These are phyloP conservation scores for Dryobotodes eremita DNA, from an alignment of 2,888 invertebrate species.

Conservation along the genomic window DNA sequence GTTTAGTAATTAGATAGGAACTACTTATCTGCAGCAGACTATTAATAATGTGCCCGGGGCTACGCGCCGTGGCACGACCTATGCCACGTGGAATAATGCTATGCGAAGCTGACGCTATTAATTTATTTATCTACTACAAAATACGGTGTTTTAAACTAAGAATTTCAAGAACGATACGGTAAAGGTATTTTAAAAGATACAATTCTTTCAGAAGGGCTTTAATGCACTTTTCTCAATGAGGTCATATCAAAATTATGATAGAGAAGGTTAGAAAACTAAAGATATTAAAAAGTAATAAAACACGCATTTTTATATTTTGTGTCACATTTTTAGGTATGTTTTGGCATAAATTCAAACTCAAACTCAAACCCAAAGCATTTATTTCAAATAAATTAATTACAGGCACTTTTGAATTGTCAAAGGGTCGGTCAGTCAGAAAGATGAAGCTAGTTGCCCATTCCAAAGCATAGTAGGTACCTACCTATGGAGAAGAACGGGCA, in stretches of 20 bases:
- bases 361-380: too few relatives aligned
- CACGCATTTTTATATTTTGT: too few relatives aligned
- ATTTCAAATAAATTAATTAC: too few relatives aligned
- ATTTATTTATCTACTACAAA: slow-evolving; percentile 7
- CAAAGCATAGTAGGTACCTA: too few relatives aligned
- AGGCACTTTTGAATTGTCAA: too few relatives aligned
- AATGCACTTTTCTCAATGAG: not conserved
- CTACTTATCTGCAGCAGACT: slow-evolving; percentile 9
- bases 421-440: too few relatives aligned
- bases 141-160: slow-evolving; percentile 1
- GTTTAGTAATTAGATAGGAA: not conserved
- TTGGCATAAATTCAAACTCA: too few relatives aligned
- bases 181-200: not conserved
- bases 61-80: not conserved
- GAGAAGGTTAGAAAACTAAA: not conserved
- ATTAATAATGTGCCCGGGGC: slow-evolving; percentile 15
- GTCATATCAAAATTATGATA: not conserved
- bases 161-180: not conserved
- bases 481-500: too few relatives aligned
- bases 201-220: not conserved
- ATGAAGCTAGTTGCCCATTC: too few relatives aligned
- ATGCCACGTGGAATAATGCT: not conserved
- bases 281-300: not conserved
- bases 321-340: too few relatives aligned
- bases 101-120: not conserved